Evolutionary conservation across 2,113 vertebrate genomes (phyloP).

Genomic region (Tetraodon nigroviridis): DNA sequence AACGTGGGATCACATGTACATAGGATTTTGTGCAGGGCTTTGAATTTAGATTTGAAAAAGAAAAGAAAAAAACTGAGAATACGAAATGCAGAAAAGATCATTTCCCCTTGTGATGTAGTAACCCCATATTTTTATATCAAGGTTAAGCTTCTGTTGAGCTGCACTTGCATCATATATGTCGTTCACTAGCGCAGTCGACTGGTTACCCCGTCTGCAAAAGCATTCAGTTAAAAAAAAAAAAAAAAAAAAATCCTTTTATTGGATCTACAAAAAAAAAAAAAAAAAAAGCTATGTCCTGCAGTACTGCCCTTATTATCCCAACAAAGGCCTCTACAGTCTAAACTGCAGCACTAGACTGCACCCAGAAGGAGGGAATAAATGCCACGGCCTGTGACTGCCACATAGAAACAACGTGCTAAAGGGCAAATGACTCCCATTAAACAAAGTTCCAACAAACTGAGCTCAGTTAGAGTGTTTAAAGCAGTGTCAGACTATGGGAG

Average conservation of each 20-base stretch:
- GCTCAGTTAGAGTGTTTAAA: conserved; percentile 46
- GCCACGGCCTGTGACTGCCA: neutral
- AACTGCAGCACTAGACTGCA: conserved; percentile 24
- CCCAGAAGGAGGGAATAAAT: conserved; percentile 36
- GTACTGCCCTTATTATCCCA: conserved; percentile 20
- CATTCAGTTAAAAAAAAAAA: no score
- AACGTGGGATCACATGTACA: conserved; percentile 49
- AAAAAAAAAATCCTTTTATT: neutral
- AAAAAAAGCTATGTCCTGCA: neutral
- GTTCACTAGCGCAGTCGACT: no score
- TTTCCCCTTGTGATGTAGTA: conserved; percentile 52
- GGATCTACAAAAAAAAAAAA: conserved; percentile 4
- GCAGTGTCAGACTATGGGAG: conserved; percentile 26
- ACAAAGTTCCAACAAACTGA: conserved; percentile 31
- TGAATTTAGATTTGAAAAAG: conserved; percentile 64
- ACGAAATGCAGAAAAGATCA: conserved; percentile 31
- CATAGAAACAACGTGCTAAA: conserved; percentile 26
- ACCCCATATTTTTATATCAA: conserved; percentile 21
- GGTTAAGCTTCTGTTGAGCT: conserved; percentile 12
- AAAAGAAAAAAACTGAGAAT: conserved; percentile 49
- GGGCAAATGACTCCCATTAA: conserved; percentile 42
- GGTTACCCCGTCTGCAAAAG: no score
- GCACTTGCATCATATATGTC: neutral
- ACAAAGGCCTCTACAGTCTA: conserved; percentile 1
- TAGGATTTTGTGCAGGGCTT: conserved; percentile 57